These are phyloP conservation scores for Xylocopa sonorina DNA, from an alignment of 1,140 invertebrate species.

Conservation along the genomic window DNA sequence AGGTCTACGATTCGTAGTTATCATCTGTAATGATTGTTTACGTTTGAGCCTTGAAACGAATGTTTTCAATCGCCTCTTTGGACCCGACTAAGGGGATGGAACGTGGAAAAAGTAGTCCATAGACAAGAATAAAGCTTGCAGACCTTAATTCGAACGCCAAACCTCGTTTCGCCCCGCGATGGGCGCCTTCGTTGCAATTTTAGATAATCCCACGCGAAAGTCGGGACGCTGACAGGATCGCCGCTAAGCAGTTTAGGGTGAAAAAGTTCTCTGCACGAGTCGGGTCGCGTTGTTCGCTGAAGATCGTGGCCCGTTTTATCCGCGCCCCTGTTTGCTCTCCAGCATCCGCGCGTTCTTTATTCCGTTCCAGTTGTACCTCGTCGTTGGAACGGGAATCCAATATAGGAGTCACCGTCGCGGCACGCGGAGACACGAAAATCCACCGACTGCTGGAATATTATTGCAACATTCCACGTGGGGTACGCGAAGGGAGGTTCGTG, in stretches of 20 bases:
- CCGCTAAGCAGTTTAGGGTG: slow-evolving; percentile 1
- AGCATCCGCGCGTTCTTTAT: not conserved
- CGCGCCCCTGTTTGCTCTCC: not conserved
- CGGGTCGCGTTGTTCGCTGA: not conserved
- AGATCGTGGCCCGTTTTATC: not conserved
- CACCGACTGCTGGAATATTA: not conserved
- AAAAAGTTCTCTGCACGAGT: not conserved
- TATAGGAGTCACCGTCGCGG: not conserved
- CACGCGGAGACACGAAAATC: not conserved
- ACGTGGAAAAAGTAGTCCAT: not conserved
- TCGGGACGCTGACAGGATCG: not conserved
- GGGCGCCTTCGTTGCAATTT: not conserved
- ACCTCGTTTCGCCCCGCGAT: not conserved
- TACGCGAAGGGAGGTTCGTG: not conserved
- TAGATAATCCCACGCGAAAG: not conserved
- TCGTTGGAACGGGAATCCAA: not conserved
- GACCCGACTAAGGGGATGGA: too few species aligned
- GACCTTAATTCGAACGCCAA: slow-evolving; percentile 7
- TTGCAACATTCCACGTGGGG: too few species aligned
- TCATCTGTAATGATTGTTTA: too few species aligned
- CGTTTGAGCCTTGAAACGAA: too few species aligned
- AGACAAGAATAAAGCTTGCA: not conserved
- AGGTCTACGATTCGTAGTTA: too few species aligned
- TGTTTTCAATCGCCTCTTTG: too few species aligned
- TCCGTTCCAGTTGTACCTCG: not conserved